Percentiles rank a stretch among this genome's conserved stretches.
phyloP scores from a whole-genome alignment of 2,113 vertebrate species.

The Burhinus oedicnemus region DNA sequence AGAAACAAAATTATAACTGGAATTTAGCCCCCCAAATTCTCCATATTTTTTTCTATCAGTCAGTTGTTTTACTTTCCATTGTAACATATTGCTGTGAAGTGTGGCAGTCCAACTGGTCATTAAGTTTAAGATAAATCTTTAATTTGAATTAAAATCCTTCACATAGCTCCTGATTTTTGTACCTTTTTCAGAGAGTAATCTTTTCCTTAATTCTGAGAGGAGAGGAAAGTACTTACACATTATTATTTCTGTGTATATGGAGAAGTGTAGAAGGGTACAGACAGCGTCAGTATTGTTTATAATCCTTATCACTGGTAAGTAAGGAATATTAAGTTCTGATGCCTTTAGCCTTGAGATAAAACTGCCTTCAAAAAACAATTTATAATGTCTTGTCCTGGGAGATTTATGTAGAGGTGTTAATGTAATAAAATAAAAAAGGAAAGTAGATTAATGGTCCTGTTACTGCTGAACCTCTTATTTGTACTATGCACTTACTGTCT shows the following conservation, averaged over 20 bases:
- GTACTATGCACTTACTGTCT: background rate
- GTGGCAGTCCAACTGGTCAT: background rate
- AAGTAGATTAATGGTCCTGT: conserved; percentile 21
- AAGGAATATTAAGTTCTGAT: conserved; percentile 27
- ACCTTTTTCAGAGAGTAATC: conserved; percentile 21
- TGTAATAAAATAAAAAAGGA: conserved; percentile 47
- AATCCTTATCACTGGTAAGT: conserved; percentile 31
- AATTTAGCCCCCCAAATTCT: background rate
- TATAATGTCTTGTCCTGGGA: conserved; percentile 19
- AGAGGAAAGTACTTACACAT: background rate
- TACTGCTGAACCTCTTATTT: background rate
- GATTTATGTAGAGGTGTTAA: conserved; percentile 30
- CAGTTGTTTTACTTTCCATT: background rate
- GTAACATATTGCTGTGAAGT: background rate
- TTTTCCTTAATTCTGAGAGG: background rate
- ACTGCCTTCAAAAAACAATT: conserved; percentile 25
- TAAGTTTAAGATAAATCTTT: conserved; percentile 41
- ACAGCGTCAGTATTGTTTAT: background rate
- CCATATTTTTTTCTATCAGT: background rate
- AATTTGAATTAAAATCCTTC: conserved; percentile 36
- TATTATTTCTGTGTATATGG: background rate
- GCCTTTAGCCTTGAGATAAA: conserved; percentile 38
- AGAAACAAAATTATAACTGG: background rate
- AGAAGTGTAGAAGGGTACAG: background rate
- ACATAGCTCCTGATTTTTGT: background rate